Base-by-base conservation (phyloP, 2,797 vertebrate genomes). In the Triplophysa bombifrons region DNA sequence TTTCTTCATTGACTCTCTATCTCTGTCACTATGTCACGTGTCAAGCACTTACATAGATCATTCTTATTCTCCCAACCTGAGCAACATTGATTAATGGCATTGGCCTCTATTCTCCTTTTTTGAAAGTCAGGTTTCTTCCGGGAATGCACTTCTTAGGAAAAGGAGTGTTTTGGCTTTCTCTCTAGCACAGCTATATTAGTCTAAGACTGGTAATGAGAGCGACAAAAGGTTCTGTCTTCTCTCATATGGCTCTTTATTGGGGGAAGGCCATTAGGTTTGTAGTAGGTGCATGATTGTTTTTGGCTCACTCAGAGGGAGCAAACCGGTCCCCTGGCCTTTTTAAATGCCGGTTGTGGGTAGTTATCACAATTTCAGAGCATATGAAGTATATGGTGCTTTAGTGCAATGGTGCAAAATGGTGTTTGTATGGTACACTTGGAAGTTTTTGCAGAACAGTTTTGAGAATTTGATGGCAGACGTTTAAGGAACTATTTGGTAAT, bases 121-220 rank as follows among this genome's bases (percentile, higher is more conserved):
- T 74, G 48, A 79, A 76, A 83, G 76, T 61, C 69, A 83, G 67
- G n/a, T 56, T 50, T 80, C 61, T 81, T 86, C 50, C 41, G 67
- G 51, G 14, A 65, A 58, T 66, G n/a, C 56, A 30, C 13, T 85
- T 56, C 64, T 51, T 17, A 51, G 17, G 9, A 34, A 56, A 65
- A 41, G 8, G 12, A n/a, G 46, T 58, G 66, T 46, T 68, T 69
- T 58, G 53, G 50, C 76, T 68, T 75, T 8, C 30, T 71, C 44
- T 66, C 58, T 73, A 64, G 64, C 76, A 55, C 4, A 13, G 73
- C 14, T 38, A 58, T 58, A 55, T 64, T 78, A 41, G 74, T 22
- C 38, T 11, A 63, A 72, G 56, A 38, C 51, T 30, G 55, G 14
- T 63, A 76, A 83, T 75, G 81, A 81, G 77, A 44, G 30, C 27